Evolutionary conservation across 2,113 vertebrate species (phyloP).

Genomic region (Petrocephalus zakoni): DNA sequence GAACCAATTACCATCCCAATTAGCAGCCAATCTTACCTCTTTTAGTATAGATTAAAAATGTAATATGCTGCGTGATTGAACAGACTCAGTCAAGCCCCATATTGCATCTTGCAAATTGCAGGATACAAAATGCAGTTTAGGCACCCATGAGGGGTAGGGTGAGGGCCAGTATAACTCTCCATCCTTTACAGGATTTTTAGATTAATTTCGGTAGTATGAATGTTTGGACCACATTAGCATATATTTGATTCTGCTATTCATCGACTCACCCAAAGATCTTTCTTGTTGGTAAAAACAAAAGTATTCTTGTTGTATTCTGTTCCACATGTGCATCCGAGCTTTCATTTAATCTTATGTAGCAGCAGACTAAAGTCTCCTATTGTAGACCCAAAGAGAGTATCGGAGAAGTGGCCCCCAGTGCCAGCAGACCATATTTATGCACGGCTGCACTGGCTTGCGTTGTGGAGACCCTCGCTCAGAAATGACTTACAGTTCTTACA

Average conservation of each 20-base stretch:
- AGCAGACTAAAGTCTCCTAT: not conserved
- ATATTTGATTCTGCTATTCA: not conserved
- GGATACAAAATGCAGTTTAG: not conserved
- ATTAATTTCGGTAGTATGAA: not conserved
- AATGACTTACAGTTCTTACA: slow-evolving; percentile 13
- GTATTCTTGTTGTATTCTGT: not conserved
- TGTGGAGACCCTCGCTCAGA: not conserved
- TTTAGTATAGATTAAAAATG: not conserved
- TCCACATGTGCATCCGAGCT: not conserved
- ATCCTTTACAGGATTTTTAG: not conserved
- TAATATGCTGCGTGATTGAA: not conserved
- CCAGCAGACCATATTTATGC: not conserved
- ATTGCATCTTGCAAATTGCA: not conserved
- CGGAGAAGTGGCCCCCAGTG: not conserved
- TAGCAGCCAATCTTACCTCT: not conserved
- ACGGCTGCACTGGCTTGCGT: not conserved
- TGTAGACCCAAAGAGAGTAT: not conserved
- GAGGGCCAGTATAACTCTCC: not conserved
- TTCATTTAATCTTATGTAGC: not conserved
- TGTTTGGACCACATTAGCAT: not conserved
- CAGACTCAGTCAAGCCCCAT: not conserved
- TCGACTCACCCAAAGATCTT: not conserved
- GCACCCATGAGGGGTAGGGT: not conserved
- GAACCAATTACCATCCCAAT: not conserved
- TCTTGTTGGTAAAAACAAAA: not conserved